Conservation (phyloP, 2,113 vertebrate species). For the Psammodynastes pulverulentus region DNA sequence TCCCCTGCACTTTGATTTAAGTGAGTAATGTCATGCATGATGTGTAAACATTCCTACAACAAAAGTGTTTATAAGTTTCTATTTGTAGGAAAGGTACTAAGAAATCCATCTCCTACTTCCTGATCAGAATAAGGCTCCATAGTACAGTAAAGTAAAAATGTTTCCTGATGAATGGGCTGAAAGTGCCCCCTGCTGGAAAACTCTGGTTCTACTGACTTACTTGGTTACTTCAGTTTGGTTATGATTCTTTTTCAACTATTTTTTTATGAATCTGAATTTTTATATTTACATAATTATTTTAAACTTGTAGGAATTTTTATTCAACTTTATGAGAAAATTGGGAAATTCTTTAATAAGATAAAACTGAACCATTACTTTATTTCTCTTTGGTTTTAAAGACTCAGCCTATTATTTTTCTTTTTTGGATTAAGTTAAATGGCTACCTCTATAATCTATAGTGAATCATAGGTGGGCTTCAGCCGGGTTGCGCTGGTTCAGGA, state of each 20-base stretch:
- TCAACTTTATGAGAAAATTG: not conserved
- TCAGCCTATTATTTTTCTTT: not conserved
- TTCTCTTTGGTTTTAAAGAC: not conserved
- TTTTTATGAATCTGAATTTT: not conserved
- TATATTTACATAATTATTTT: not conserved
- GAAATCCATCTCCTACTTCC: not conserved
- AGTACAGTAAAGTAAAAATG: not conserved
- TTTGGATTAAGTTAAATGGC: not conserved
- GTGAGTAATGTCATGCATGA: not conserved
- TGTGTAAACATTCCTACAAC: not conserved
- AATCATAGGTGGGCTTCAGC: no score
- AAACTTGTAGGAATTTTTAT: not conserved
- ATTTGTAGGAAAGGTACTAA: not conserved
- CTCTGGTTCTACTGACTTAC: not conserved
- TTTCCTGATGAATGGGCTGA: not conserved
- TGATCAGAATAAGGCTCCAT: not conserved
- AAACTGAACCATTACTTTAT: not conserved
- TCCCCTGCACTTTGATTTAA: not conserved
- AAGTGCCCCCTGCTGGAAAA: slow-evolving; percentile 12
- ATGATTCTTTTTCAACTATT: not conserved
- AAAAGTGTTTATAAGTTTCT: not conserved
- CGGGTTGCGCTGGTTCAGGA: no score
- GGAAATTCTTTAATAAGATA: not conserved
- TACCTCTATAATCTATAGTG: not conserved
- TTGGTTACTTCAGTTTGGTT: not conserved